Evolutionary conservation across 1,140 invertebrate genomes (phyloP).

Genomic region (Drosophila sechellia): DNA sequence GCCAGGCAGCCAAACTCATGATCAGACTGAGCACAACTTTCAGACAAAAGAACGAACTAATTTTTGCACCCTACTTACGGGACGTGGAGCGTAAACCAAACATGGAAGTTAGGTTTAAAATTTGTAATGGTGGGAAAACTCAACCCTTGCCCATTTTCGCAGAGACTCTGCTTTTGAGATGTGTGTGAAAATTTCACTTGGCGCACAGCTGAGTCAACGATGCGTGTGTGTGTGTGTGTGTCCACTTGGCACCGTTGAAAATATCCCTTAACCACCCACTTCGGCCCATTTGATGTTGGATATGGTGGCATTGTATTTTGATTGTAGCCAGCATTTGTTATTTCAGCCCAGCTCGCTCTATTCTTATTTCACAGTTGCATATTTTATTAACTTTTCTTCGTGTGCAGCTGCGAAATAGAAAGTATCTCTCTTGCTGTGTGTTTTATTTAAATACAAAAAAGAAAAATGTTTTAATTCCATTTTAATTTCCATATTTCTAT

Average conservation of each 20-base stretch:
- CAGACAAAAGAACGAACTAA: constrained; percentile 9
- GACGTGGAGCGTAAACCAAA: constrained; percentile 25
- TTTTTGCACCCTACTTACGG: constrained; percentile 27
- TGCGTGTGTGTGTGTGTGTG: not conserved
- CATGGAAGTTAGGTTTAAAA: constrained; percentile 54
- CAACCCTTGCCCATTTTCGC: not conserved
- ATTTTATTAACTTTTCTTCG: constrained; percentile 47
- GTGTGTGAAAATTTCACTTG: constrained; percentile 57
- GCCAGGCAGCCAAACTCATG: not conserved
- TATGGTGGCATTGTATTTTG: constrained; percentile 35
- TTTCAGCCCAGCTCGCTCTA: constrained; percentile 19
- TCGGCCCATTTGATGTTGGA: not conserved
- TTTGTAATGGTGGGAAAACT: constrained; percentile 17
- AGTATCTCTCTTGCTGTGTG: not conserved
- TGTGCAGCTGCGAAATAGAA: constrained; percentile 7
- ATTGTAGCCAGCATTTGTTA: constrained; percentile 47
- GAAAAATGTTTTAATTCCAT: constrained; percentile 51
- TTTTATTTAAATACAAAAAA: constrained; percentile 10
- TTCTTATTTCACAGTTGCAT: constrained; percentile 45
- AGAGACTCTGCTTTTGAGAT: not conserved
- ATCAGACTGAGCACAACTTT: not conserved
- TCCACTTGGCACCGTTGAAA: not conserved
- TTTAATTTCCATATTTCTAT: constrained; percentile 60
- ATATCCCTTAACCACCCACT: not conserved
- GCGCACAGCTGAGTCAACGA: constrained; percentile 54